Percentiles rank a stretch among this genome's conserved stretches.
These are phyloP conservation scores for Muntiacus reevesi DNA, from an alignment of 2,113 vertebrate genomes.

Conservation along the genomic window DNA sequence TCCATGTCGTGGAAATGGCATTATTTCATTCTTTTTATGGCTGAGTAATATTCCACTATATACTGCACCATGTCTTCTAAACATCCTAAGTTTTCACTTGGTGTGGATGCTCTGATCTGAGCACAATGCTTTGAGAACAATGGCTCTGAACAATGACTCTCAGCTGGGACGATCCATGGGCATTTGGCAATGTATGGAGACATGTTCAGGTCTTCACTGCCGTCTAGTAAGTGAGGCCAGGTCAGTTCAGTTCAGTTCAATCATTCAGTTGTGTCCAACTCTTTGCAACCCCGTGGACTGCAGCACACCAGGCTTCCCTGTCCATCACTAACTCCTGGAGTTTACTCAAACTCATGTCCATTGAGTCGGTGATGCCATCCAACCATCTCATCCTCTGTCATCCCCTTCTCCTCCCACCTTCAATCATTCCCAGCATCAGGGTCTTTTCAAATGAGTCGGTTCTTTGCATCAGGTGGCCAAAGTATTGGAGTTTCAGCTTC, in stretches of 20 bases:
- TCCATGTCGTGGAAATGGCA: not conserved
- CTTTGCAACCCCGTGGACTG: not conserved
- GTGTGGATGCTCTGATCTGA: not conserved
- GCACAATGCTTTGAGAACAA: not conserved
- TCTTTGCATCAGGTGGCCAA: not conserved
- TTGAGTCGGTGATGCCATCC: not conserved
- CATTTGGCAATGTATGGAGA: not conserved
- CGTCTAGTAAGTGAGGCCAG: not conserved
- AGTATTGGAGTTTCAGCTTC: not conserved
- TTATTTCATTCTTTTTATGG: not conserved
- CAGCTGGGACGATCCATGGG: not conserved
- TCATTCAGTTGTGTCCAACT: rapidly evolving
- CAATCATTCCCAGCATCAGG: not conserved
- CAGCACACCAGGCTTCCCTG: not conserved
- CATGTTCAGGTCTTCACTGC: not conserved
- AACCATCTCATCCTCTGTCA: not conserved
- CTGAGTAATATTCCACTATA: not conserved
- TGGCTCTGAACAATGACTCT: not conserved
- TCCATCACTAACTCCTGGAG: not conserved
- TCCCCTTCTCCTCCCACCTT: not conserved
- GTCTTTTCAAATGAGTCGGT: not conserved
- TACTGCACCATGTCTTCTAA: not conserved
- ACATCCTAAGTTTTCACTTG: not conserved
- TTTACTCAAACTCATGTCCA: not conserved
- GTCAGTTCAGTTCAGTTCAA: not conserved